A percentile compares a stretch with the other conserved stretches of the same genome.
phyloP scores from a whole-genome alignment of 1,140 invertebrate genomes.

The Drosophila funebris region DNA sequence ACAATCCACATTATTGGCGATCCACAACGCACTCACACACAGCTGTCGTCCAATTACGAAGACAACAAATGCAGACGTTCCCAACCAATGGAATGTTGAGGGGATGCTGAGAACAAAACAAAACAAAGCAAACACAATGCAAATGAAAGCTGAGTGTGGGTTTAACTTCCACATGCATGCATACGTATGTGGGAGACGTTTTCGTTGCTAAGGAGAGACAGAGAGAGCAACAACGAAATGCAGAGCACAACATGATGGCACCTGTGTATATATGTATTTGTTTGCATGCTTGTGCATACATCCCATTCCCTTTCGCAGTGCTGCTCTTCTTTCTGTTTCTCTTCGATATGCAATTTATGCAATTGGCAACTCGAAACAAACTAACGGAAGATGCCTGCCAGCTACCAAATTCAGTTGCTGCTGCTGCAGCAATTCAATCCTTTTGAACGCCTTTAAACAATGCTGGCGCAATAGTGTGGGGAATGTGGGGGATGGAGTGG shows the following conservation, averaged over 20 bases:
- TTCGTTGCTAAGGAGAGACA: background rate
- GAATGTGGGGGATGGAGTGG: too few relatives aligned
- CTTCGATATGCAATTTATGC: conserved; percentile 25
- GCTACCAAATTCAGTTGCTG: conserved; percentile 9
- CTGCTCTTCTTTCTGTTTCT: background rate
- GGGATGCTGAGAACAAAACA: background rate
- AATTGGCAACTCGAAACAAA: conserved; percentile 20
- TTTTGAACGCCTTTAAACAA: conserved; percentile 18
- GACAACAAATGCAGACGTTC: conserved; percentile 8
- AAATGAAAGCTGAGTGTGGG: background rate
- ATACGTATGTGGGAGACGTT: background rate
- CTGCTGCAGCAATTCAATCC: conserved; percentile 29
- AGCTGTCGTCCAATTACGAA: conserved; percentile 40
- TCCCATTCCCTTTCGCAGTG: background rate
- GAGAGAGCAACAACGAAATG: background rate
- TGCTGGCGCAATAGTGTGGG: background rate
- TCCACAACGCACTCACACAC: background rate
- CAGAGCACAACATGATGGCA: background rate
- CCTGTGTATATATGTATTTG: background rate
- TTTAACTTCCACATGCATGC: background rate
- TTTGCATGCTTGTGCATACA: background rate
- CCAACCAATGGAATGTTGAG: background rate
- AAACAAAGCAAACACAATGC: background rate
- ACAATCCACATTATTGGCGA: background rate
- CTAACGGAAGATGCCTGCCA: background rate